These are phyloP conservation scores for Cephus spinipes DNA, from an alignment of 2,888 invertebrate genomes.

Conservation along the genomic window DNA sequence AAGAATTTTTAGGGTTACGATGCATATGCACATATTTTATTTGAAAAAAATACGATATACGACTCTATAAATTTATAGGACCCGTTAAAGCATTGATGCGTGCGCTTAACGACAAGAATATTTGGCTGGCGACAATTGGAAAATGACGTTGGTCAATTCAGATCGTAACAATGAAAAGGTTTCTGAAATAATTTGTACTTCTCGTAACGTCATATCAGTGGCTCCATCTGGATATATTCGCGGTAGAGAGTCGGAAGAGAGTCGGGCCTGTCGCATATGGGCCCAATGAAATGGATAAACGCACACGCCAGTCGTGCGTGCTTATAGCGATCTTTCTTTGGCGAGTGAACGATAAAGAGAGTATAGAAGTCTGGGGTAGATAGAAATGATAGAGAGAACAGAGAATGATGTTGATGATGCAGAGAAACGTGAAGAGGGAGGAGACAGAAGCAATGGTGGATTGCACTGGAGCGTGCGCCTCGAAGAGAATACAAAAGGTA, in stretches of 20 bases:
- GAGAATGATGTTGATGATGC: background rate
- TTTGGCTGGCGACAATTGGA: background rate
- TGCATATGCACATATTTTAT: background rate
- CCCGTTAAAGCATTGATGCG: background rate
- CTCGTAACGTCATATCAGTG: constrained; percentile 23
- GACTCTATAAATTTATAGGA: background rate
- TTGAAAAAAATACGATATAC: background rate
- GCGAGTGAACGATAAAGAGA: background rate
- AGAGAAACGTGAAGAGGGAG: background rate
- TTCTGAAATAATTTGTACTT: background rate
- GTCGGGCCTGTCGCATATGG: constrained; percentile 16
- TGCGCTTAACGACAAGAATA: background rate
- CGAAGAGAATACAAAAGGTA: constrained; percentile 19
- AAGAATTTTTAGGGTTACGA: background rate
- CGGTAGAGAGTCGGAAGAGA: constrained; percentile 10
- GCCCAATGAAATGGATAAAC: constrained; percentile 31
- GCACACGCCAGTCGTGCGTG: constrained; percentile 12
- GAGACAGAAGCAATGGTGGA: background rate
- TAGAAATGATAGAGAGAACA: constrained; percentile 24
- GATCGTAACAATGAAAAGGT: background rate
- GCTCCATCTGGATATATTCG: constrained; percentile 29
- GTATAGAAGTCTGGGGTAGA: constrained; percentile 9
- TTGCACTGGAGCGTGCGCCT: constrained; percentile 2
- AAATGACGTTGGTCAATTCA: background rate
- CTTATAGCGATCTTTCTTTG: background rate